These are phyloP conservation scores for Parazoanthus swiftii DNA, from an alignment of 92 coral and sea anemone species.

Conservation along the genomic window DNA sequence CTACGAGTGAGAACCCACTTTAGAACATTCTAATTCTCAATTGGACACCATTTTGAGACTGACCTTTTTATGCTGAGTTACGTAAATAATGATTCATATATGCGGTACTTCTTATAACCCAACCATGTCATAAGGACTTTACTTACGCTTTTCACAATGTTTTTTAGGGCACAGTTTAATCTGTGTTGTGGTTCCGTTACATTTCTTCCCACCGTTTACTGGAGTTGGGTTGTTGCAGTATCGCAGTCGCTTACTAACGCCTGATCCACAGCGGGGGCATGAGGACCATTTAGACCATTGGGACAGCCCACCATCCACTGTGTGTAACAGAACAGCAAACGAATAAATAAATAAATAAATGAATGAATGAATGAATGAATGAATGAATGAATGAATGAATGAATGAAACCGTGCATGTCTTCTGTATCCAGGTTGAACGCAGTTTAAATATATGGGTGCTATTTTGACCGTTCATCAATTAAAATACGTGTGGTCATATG, in stretches of 20 bases:
- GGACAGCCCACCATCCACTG: conserved; percentile 70
- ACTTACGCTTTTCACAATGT: conserved; percentile 56
- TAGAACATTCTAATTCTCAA: too few relatives aligned
- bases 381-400: too few relatives aligned
- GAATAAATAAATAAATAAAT: background rate
- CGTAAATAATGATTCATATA: too few relatives aligned
- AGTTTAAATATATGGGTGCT: too few relatives aligned
- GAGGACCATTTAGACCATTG: conserved; percentile 71
- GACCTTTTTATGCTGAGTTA: too few relatives aligned
- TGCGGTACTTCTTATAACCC: too few relatives aligned
- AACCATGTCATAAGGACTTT: background rate
- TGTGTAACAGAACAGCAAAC: background rate
- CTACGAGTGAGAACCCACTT: too few relatives aligned
- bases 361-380: background rate
- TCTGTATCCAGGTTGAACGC: background rate
- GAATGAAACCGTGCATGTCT: background rate
- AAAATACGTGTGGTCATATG: too few relatives aligned
- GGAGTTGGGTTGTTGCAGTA: conserved; percentile 70
- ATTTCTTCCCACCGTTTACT: conserved; percentile 68
- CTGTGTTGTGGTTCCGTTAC: conserved; percentile 54
- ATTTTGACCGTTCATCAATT: too few relatives aligned
- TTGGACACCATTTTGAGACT: too few relatives aligned
- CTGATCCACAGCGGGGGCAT: conserved; percentile 68
- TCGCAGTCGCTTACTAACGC: conserved; percentile 57
- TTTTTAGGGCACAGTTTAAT: conserved; percentile 47